phyloP scores from a whole-genome alignment of 2,113 vertebrate genomes.

The Pangasianodon hypophthalmus region DNA sequence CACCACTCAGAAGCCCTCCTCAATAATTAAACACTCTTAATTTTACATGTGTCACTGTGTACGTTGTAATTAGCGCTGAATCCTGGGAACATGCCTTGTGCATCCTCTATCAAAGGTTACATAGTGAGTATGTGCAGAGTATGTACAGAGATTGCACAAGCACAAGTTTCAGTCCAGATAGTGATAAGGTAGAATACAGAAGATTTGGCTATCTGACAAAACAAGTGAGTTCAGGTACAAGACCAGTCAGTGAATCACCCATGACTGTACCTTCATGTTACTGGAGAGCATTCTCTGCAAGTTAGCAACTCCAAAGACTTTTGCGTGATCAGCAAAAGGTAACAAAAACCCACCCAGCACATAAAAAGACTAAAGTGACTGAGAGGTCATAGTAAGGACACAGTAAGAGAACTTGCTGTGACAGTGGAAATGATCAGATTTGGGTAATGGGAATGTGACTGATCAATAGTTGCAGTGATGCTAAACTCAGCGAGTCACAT shows the following conservation, averaged over 20 bases:
- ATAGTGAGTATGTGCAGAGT: background rate
- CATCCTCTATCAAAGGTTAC: background rate
- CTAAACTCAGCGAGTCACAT: background rate
- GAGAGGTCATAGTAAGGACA: background rate
- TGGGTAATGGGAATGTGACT: constrained; percentile 14
- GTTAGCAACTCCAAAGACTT: too few relatives aligned
- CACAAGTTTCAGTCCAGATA: too few relatives aligned
- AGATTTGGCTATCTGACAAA: too few relatives aligned
- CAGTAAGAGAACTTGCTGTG: background rate
- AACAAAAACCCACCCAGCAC: background rate
- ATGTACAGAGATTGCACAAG: too few relatives aligned
- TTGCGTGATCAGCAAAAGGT: too few relatives aligned
- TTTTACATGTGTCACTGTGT: background rate
- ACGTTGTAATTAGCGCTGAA: background rate
- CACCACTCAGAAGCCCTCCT: background rate
- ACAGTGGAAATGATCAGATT: background rate
- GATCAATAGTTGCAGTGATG: background rate
- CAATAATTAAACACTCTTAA: background rate
- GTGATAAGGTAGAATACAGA: too few relatives aligned
- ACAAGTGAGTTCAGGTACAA: too few relatives aligned
- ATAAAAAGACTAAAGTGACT: background rate
- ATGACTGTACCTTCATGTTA: too few relatives aligned
- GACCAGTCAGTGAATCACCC: too few relatives aligned
- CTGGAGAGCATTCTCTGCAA: too few relatives aligned
- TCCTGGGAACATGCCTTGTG: background rate